phyloP scores from a whole-genome alignment of 1,140 invertebrate species.

The Trissolcus basalis region DNA sequence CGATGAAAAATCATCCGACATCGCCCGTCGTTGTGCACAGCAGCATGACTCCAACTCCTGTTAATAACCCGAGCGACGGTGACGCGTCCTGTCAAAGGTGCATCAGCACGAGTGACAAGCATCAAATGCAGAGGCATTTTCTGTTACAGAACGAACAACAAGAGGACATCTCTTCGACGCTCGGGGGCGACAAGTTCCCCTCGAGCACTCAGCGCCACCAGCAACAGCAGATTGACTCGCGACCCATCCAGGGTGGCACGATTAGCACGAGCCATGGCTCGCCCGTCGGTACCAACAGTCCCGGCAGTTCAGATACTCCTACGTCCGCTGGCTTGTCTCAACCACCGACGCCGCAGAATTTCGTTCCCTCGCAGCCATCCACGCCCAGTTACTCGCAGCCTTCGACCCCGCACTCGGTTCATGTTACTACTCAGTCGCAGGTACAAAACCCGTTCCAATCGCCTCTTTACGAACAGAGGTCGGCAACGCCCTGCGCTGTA shows the following conservation, averaged over 20 bases:
- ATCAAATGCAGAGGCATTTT: constrained; percentile 68
- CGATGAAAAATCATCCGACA: constrained; percentile 71
- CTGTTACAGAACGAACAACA: constrained; percentile 74
- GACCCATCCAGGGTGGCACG: constrained; percentile 84
- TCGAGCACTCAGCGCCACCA: constrained; percentile 58
- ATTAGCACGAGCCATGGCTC: constrained; percentile 86
- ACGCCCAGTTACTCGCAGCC: constrained; percentile 73
- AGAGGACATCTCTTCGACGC: constrained; percentile 84
- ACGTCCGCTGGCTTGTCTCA: constrained; percentile 68
- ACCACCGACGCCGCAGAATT: constrained; percentile 70
- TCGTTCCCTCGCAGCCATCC: constrained; percentile 70
- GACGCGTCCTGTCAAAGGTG: constrained; percentile 69
- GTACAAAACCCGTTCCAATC: constrained; percentile 63
- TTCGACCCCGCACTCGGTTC: constrained; percentile 66
- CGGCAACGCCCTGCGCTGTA: constrained; percentile 63
- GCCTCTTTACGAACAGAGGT: constrained; percentile 62
- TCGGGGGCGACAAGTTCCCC: constrained; percentile 78
- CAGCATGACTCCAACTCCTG: constrained; percentile 70
- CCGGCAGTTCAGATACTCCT: constrained; percentile 70
- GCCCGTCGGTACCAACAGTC: constrained; percentile 77
- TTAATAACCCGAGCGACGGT: constrained; percentile 63
- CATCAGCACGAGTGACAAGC: constrained; percentile 67
- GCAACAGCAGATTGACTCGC: constrained; percentile 75
- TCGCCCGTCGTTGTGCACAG: constrained; percentile 72
- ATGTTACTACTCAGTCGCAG: constrained; percentile 36